Percentiles rank a stretch among this genome's conserved stretches.
Conservation (phyloP, 2,888 invertebrate genomes). For the Tenthredo amoena region DNA sequence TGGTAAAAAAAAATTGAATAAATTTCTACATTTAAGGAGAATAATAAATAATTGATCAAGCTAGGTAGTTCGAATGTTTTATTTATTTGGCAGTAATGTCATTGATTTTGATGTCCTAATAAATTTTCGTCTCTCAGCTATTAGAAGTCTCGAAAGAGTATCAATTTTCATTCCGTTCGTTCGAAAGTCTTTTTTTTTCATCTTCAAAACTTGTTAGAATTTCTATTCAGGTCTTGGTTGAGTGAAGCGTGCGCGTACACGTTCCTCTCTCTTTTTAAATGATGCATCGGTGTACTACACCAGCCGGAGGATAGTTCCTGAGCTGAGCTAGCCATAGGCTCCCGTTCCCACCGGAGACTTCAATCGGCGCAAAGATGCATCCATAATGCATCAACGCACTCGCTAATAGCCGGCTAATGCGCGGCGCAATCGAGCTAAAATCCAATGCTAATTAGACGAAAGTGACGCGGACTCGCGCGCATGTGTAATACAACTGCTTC, state of each 20-base stretch:
- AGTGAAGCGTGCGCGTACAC: slow-evolving; percentile 27
- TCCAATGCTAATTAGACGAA: slow-evolving; percentile 54
- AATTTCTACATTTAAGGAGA: not conserved
- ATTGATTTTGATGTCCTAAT: not conserved
- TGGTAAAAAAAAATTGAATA: not conserved
- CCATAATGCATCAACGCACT: slow-evolving; percentile 53
- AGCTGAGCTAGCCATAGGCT: not conserved
- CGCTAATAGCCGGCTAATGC: slow-evolving; percentile 53
- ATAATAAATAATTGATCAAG: not conserved
- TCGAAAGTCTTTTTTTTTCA: not conserved
- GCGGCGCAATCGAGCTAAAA: slow-evolving; percentile 49
- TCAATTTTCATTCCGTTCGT: not conserved
- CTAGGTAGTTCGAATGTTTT: too few relatives aligned
- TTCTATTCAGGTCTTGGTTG: not conserved
- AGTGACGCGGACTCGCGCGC: slow-evolving; percentile 55
- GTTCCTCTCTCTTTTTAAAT: slow-evolving; percentile 30
- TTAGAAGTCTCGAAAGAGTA: not conserved
- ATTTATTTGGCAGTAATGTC: too few relatives aligned
- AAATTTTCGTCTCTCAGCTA: not conserved
- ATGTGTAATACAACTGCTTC: slow-evolving; percentile 48
- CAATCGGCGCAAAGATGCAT: slow-evolving; percentile 51
- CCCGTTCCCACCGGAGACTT: slow-evolving; percentile 50
- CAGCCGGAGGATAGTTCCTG: slow-evolving; percentile 14
- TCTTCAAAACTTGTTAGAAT: not conserved
- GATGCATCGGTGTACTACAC: not conserved